Conservation (phyloP, 2,797 vertebrate genomes). For the Pangasius larnaudii region DNA sequence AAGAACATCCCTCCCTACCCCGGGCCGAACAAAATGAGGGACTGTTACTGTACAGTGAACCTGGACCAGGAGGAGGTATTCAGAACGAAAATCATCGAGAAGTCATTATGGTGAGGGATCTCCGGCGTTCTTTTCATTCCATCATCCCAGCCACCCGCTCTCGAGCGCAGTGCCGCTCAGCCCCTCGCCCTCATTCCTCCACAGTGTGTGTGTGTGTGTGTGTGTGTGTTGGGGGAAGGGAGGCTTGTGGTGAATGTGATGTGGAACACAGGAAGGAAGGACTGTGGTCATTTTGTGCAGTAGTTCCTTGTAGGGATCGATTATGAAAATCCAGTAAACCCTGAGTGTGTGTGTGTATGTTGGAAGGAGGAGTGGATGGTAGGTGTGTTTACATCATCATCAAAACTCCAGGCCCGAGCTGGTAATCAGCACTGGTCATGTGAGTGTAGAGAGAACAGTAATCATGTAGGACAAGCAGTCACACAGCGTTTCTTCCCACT, state of each 20-base stretch:
- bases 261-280: conserved; percentile 41
- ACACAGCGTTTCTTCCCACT: conserved; percentile 17
- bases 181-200: neutral
- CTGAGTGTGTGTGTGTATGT: conserved; percentile 22
- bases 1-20: conserved; percentile 98
- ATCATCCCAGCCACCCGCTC: neutral
- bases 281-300: conserved; percentile 60
- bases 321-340: conserved; percentile 56
- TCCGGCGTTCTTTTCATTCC: neutral
- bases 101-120: conserved; percentile 89
- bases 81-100: conserved; percentile 97
- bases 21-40: conserved; percentile 96
- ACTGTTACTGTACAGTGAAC: conserved; percentile 98
- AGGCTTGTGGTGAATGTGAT: conserved; percentile 12
- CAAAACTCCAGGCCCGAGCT: neutral
- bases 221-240: conserved; percentile 30
- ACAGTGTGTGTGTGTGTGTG: conserved; percentile 34
- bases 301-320: conserved; percentile 45
- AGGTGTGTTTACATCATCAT: conserved; percentile 19
- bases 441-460: conserved; percentile 7
- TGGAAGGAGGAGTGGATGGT: conserved; percentile 1
- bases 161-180: neutral
- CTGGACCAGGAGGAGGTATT: conserved; percentile 99
- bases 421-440: conserved; percentile 19
- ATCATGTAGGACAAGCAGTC: conserved; percentile 15